Evolutionary conservation across 1,140 invertebrate genomes (phyloP).

Genomic region (Drosophila saltans): DNA sequence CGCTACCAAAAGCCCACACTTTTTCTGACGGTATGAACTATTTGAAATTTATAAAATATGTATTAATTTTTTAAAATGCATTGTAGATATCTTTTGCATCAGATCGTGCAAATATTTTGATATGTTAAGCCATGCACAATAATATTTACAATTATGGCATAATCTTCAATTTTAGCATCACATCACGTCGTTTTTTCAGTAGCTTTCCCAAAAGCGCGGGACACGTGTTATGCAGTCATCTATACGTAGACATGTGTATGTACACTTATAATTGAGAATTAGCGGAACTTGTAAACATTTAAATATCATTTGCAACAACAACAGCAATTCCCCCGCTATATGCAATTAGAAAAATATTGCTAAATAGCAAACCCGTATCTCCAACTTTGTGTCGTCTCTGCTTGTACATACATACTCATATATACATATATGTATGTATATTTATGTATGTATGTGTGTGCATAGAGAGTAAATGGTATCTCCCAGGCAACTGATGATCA

Average conservation of each 20-base stretch:
- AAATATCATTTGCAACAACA: neutral
- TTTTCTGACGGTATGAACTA: no score
- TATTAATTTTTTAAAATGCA: no score
- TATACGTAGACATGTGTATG: neutral
- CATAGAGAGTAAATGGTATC: constrained; percentile 8
- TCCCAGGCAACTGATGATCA: constrained; percentile 58
- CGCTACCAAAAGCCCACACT: no score
- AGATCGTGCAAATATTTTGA: neutral
- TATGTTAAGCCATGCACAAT: neutral
- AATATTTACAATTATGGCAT: neutral
- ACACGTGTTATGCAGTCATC: neutral
- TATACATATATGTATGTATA: neutral
- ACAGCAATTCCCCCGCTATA: neutral
- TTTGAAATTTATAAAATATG: no score
- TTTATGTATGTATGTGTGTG: neutral
- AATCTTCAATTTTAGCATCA: neutral
- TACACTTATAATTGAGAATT: neutral
- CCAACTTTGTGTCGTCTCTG: neutral
- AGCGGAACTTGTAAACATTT: neutral
- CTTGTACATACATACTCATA: constrained; percentile 1
- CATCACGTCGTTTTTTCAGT: neutral
- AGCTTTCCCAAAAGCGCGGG: neutral
- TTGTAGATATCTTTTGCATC: neutral
- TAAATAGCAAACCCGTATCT: constrained; percentile 6
- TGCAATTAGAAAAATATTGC: constrained; percentile 13